Evolutionary conservation across 2,888 invertebrate genomes (phyloP).

Genomic region (Tinea semifulvella): DNA sequence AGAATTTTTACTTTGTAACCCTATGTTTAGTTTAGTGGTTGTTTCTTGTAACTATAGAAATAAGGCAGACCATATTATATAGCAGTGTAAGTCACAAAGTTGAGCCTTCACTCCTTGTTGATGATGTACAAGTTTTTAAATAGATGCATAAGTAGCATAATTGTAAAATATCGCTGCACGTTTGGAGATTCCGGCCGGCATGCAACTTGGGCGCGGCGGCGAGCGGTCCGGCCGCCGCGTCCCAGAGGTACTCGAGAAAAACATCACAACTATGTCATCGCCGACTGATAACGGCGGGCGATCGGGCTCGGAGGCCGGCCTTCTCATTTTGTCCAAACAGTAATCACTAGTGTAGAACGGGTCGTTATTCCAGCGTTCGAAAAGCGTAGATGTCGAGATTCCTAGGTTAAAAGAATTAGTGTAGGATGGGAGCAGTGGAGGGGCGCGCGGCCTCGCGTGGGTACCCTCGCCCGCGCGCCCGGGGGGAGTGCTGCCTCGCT

Average conservation of each 20-base stretch:
- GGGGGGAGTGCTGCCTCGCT: slow-evolving; percentile 5
- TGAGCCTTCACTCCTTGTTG: slow-evolving; percentile 49
- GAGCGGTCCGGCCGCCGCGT: not conserved
- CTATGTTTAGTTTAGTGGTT: not conserved
- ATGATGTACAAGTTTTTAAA: slow-evolving; percentile 18
- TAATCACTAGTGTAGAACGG: slow-evolving; percentile 24
- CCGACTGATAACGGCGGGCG: slow-evolving; percentile 40
- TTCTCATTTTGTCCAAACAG: slow-evolving; percentile 45
- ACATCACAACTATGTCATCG: slow-evolving; percentile 64
- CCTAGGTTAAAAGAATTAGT: slow-evolving; percentile 61
- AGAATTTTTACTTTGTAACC: not conserved
- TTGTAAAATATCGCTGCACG: not conserved
- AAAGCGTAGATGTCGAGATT: slow-evolving; percentile 50
- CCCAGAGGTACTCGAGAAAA: slow-evolving; percentile 36
- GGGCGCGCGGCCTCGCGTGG: slow-evolving; percentile 38
- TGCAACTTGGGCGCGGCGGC: no score
- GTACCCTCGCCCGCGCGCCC: slow-evolving; percentile 24
- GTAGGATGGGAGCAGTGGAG: slow-evolving; percentile 47
- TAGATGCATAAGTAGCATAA: slow-evolving; percentile 5
- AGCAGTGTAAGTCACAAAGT: slow-evolving; percentile 49
- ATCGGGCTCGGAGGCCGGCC: slow-evolving; percentile 42
- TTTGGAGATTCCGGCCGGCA: not conserved
- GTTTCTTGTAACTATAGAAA: slow-evolving; percentile 25
- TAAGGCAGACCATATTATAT: slow-evolving; percentile 34
- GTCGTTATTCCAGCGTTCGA: slow-evolving; percentile 46